Base-by-base conservation (phyloP, 1,140 invertebrate genomes). In the Bradysia coprophila region DNA sequence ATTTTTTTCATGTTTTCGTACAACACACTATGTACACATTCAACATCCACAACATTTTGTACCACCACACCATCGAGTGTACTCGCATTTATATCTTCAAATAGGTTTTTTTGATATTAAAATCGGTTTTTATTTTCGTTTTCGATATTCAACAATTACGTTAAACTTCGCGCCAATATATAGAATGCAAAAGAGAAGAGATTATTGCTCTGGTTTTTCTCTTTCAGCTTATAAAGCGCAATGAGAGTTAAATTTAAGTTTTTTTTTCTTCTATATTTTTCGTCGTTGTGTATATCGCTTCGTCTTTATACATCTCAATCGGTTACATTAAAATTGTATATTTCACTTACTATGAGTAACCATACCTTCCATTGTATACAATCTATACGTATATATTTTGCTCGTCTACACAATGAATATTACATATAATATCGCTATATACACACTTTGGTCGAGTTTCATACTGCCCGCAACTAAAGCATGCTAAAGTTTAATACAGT, bases 401-500 rank as follows among this genome's bases (percentile, higher is more conserved):
- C n/a, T n/a, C 21, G 18, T 39, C 19, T 19, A 21, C 21, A 21
- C 38, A 21, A 19, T 19, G 19, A 39, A 21, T 39, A 19, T 22
- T 24, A 24, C 22, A 28, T 41, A n/a, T n/a, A n/a, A n/a, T n/a
- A n/a, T n/a, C n/a, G n/a, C n/a, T n/a, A n/a, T n/a, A 21, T 21
- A 41, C 18, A 15, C 18, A 15, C 18, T 37, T 37, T 37, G 11
- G 11, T 37, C 34, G 18, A 37, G 34, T 37, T 41, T 39, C 23
- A 41, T 24, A 41, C 39, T 41, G 21, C 24, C 39, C 39, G 24
- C 22, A 41, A 21, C 39, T 41, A 41, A 41, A 41, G 39, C 31
- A 41, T 41, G 39, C 39, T 41, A 23, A 24, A 41, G 31, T 19
- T 41, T 41, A 41, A 41, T 23, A 41, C 39, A 41, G 22, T 41